phyloP scores from a whole-genome alignment of 1,140 invertebrate genomes.

The Sinella curviseta region DNA sequence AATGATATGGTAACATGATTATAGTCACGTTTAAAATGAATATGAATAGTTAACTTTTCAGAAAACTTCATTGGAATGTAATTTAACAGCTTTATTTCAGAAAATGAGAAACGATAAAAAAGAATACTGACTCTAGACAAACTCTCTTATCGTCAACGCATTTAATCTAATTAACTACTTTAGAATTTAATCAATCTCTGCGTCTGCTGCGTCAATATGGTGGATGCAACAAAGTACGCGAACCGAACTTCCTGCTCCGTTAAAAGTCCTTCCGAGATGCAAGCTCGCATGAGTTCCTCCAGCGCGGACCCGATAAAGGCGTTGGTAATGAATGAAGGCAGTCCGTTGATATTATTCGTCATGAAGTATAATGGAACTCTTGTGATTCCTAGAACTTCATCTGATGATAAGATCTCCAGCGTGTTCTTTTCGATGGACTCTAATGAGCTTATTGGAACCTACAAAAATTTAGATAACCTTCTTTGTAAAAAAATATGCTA shows the following conservation, averaged over 20 bases:
- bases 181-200: no score
- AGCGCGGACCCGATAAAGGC: slow-evolving; percentile 59
- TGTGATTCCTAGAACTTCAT: slow-evolving; percentile 58
- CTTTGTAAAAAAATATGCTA: background rate
- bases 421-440: slow-evolving; percentile 54
- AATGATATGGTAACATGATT: no score
- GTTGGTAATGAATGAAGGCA: slow-evolving; percentile 60
- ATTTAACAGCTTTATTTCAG: no score
- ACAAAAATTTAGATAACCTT: background rate
- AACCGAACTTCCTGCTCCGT: background rate
- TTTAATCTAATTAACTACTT: no score
- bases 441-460: slow-evolving; percentile 52
- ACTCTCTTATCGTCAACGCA: no score
- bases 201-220: no score
- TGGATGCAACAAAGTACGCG: background rate
- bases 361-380: slow-evolving; percentile 61
- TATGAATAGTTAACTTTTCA: no score
- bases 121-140: no score
- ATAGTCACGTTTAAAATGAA: no score
- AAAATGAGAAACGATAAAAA: no score
- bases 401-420: slow-evolving; percentile 54
- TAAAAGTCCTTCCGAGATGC: background rate
- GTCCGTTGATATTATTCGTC: slow-evolving; percentile 58
- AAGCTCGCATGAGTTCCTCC: slow-evolving; percentile 55
- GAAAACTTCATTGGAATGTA: no score